Evolutionary conservation across 2,797 vertebrate genomes (phyloP).

Genomic region (Columba guinea): DNA sequence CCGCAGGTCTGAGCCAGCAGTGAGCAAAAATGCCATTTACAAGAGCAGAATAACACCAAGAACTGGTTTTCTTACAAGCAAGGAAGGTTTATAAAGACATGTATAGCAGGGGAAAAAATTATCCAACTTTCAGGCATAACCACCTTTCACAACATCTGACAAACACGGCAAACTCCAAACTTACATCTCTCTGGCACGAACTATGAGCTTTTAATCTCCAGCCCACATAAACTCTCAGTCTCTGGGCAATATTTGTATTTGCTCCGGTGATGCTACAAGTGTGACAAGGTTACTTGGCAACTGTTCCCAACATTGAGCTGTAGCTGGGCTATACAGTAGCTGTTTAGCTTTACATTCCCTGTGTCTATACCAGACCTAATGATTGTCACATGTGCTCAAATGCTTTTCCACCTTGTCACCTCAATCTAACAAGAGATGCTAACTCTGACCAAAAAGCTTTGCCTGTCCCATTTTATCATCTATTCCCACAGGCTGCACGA

Average conservation of each 20-base stretch:
- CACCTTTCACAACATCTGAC: neutral
- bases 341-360: neutral
- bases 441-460: neutral
- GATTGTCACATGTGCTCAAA: neutral
- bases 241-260: neutral
- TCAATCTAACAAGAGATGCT: neutral
- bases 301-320: neutral
- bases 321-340: accelerated
- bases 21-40: conserved; percentile 23
- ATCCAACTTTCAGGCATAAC: neutral
- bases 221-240: neutral
- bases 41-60: neutral
- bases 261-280: neutral
- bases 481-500: neutral
- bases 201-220: neutral
- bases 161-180: neutral
- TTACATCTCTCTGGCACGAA: neutral
- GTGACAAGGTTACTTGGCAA: neutral
- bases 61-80: neutral
- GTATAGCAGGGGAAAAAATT: neutral
- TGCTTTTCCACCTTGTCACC: neutral
- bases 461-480: neutral
- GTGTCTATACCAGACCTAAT: neutral
- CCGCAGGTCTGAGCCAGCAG: neutral
- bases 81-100: neutral